These are phyloP conservation scores for Encarsia formosa DNA, from an alignment of 2,888 invertebrate genomes.

Conservation along the genomic window DNA sequence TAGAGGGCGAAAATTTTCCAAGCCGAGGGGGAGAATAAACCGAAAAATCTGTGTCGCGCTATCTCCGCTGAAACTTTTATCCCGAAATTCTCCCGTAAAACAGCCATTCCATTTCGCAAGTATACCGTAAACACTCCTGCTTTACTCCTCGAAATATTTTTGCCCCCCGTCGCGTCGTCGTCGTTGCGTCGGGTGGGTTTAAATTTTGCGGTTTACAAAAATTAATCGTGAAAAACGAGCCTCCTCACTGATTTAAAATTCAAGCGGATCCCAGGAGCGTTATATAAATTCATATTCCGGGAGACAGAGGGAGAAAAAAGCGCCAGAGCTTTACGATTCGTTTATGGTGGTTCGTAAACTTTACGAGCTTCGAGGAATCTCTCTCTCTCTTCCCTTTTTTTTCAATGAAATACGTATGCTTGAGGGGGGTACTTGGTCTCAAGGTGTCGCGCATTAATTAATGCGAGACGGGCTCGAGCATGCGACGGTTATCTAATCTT, in stretches of 20 bases:
- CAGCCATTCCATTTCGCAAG: no score
- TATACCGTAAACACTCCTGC: no score
- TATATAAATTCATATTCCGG: constrained; percentile 39
- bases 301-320: neutral
- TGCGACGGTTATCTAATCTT: constrained; percentile 19
- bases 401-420: neutral
- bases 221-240: no score
- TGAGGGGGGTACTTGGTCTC: neutral
- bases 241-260: no score
- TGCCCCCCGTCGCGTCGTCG: neutral
- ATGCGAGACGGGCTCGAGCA: constrained; percentile 18
- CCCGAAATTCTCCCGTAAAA: no score
- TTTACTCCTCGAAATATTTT: no score
- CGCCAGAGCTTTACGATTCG: constrained; percentile 35
- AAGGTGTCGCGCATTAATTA: constrained; percentile 20
- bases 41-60: no score
- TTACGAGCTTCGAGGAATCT: constrained; percentile 29
- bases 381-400: neutral
- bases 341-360: constrained; percentile 37
- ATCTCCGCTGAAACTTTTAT: no score
- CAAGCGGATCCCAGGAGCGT: no score
- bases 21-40: no score
- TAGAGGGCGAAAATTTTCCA: no score
- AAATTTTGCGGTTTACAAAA: no score
- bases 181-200: neutral